phyloP scores from a whole-genome alignment of 2,113 vertebrate species.

The Cyphomyrus plagiostoma region DNA sequence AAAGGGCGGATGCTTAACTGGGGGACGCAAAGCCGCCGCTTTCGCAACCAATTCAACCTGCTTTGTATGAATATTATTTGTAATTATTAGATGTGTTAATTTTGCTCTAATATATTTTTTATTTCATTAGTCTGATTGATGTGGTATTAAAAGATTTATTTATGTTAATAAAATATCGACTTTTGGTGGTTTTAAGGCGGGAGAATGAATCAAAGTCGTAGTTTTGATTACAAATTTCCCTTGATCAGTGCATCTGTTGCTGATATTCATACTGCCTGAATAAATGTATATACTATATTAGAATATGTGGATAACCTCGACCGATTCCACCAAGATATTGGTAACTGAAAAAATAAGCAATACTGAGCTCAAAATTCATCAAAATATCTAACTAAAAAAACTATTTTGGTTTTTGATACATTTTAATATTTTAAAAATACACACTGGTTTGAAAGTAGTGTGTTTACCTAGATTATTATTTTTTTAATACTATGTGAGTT shows the following conservation, averaged over 20 bases:
- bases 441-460: neutral
- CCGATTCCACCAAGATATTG: neutral
- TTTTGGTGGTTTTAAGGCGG: neutral
- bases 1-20: neutral
- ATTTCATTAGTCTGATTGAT: neutral
- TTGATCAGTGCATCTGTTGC: neutral
- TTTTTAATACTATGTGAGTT: neutral
- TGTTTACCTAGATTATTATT: neutral
- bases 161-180: neutral
- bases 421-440: neutral
- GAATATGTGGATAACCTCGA: neutral
- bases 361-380: neutral
- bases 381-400: neutral
- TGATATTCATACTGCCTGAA: neutral
- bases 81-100: neutral
- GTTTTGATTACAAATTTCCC: neutral
- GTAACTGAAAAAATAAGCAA: neutral
- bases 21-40: neutral
- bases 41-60: neutral
- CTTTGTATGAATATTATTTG: neutral
- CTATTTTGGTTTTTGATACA: neutral
- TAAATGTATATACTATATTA: neutral
- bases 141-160: neutral
- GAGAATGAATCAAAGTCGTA: neutral
- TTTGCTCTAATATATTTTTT: neutral